Evolutionary conservation across 2,113 vertebrate species (phyloP), one percentile per base, ranked within the genome.

Genomic region (Agapornis roseicollis): DNA sequence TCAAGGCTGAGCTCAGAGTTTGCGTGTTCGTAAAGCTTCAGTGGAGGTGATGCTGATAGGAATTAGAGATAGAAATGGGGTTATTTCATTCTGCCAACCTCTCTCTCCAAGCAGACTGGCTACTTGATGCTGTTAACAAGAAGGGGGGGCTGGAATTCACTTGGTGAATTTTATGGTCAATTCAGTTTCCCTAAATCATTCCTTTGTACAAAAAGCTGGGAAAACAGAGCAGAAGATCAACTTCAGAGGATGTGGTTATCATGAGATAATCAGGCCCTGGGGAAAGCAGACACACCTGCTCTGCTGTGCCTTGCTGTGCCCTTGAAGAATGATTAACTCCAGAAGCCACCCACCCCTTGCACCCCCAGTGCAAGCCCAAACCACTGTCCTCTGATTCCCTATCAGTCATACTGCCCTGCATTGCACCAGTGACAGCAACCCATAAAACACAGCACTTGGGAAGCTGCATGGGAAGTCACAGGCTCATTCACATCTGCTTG

Each of bases 161-260:
- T 60, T 58, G 88, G 39, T 78, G 58, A 80, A 94, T 82, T 94
- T 96, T 91, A 77, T 97, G 94, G 94, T 97, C 96, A 86, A 64
- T 94, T 93, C 64, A 58, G 69, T 94, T 94, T 69, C 90, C 72
- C 90, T 97, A 96, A 98, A 98, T 97, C 89, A 96, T 53, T 73
- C 88, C 96, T 97, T 97, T 98, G 97, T 98, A 93, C 58, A 53
- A 87, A 93, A 97, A 49, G 76, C 96, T 89, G 80, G 86, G 82
- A 69, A 74, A 89, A 80, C 53, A 60, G 2, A 64, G 92, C 85
- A 92, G 55, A 55, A 31, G 88, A 81, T 87, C 68, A 85, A 85
- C 47, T 68, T 42, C 79, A 85, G 96, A 98, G 97, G 98, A 98
- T 97, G 97, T 97, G 97, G 97, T 98, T 98, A 97, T 98, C 80